These are phyloP conservation scores for Danio tinwini DNA, from an alignment of 2,797 vertebrate genomes.

Conservation along the genomic window DNA sequence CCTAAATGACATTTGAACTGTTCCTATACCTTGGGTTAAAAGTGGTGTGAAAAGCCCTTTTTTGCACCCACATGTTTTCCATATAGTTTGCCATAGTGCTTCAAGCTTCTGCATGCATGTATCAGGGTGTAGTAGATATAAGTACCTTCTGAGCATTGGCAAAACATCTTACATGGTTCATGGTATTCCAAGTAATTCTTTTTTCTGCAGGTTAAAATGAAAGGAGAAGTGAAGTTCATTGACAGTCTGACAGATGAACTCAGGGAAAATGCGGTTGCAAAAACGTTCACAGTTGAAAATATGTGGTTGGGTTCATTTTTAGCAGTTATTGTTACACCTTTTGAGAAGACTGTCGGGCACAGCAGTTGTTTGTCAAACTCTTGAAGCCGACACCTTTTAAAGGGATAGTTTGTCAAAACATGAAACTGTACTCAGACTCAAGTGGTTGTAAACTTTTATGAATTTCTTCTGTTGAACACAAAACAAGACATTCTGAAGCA, in stretches of 20 bases:
- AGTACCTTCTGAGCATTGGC: not conserved
- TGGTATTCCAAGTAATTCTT: not conserved
- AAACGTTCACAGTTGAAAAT: conserved; percentile 5
- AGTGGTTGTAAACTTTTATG: too few relatives aligned
- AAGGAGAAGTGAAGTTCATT: not conserved
- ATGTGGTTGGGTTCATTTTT: conserved; percentile 9
- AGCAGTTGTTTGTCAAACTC: not conserved
- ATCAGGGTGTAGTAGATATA: not conserved
- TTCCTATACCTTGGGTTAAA: too few relatives aligned
- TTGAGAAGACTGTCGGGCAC: not conserved
- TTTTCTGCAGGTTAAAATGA: not conserved
- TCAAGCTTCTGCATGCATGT: not conserved
- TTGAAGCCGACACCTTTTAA: not conserved
- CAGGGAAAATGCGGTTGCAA: not conserved
- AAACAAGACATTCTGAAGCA: too few relatives aligned
- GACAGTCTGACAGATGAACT: not conserved
- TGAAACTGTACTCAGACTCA: too few relatives aligned
- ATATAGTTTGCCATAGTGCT: not conserved
- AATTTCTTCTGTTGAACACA: too few relatives aligned
- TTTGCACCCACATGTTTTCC: not conserved
- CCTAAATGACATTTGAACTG: too few relatives aligned
- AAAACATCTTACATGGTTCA: not conserved
- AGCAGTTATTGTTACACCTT: not conserved
- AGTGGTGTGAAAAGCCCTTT: too few relatives aligned
- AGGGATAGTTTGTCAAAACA: not conserved